Evolutionary conservation across 1,140 invertebrate genomes (phyloP).

Genomic region (Apis florea): DNA sequence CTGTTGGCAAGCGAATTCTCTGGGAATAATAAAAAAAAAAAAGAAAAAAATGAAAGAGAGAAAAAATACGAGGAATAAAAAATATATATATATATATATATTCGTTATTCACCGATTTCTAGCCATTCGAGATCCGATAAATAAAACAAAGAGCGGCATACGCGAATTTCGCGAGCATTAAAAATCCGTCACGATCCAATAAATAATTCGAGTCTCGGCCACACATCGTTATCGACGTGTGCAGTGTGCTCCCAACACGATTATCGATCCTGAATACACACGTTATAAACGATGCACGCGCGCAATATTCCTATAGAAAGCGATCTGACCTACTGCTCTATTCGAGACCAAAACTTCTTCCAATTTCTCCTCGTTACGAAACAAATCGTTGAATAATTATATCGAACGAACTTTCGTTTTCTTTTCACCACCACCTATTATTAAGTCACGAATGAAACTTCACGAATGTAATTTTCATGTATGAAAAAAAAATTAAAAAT

Average conservation of each 20-base stretch:
- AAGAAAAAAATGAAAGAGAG: not conserved
- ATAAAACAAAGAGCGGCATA: constrained; percentile 27
- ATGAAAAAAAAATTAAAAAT: too few species aligned
- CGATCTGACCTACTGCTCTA: constrained; percentile 31
- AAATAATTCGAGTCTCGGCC: constrained; percentile 29
- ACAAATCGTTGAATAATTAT: not conserved
- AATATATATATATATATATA: not conserved
- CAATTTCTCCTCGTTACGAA: not conserved
- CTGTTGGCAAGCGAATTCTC: not conserved
- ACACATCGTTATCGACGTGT: constrained; percentile 13
- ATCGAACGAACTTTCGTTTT: not conserved
- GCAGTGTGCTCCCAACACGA: constrained; percentile 13
- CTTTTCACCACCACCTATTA: too few species aligned
- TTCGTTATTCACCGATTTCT: constrained; percentile 29
- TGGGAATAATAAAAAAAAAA: not conserved
- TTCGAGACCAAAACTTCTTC: constrained; percentile 12
- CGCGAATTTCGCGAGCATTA: constrained; percentile 24
- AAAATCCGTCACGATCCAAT: constrained; percentile 38
- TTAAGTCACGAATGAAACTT: too few species aligned
- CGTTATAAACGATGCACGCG: constrained; percentile 23
- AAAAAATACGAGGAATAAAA: not conserved
- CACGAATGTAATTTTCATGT: too few species aligned
- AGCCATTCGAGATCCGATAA: constrained; percentile 18
- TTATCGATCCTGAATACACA: constrained; percentile 33
- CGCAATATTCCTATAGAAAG: constrained; percentile 14